Conservation (phyloP, 1,140 invertebrate species). For the Lasioglossum albipes region DNA sequence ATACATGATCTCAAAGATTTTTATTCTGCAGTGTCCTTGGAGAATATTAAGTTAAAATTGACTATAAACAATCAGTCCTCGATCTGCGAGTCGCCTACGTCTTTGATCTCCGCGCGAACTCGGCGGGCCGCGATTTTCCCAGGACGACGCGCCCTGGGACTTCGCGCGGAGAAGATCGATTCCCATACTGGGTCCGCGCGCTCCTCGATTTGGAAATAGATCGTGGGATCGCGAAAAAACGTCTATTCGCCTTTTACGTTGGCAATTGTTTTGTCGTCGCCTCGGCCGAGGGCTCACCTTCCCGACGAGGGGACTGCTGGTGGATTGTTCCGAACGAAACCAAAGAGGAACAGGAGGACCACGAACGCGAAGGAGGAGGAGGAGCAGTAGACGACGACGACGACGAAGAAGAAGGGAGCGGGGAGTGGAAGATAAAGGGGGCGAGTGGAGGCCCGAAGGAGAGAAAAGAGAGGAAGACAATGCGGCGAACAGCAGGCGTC, state of each 20-base stretch:
- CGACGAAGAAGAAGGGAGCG: constrained; percentile 43
- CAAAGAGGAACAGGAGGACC: constrained; percentile 28
- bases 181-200: constrained; percentile 29
- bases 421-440: neutral
- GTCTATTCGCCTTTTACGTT: constrained; percentile 45
- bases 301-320: constrained; percentile 21
- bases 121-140: neutral
- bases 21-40: too few species aligned
- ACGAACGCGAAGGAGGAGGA: too few species aligned
- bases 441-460: neutral
- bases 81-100: too few species aligned
- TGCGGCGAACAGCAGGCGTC: constrained; percentile 74
- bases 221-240: constrained; percentile 44
- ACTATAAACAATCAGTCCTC: too few species aligned
- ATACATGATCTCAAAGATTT: too few species aligned
- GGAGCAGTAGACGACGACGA: too few species aligned
- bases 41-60: too few species aligned
- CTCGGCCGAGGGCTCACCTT: constrained; percentile 41
- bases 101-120: neutral
- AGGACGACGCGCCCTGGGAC: neutral
- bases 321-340: constrained; percentile 31
- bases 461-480: constrained; percentile 63
- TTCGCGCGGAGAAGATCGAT: neutral
- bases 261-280: constrained; percentile 62
- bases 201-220: constrained; percentile 51